These are phyloP conservation scores for Rhagium mordax DNA, from an alignment of 2,888 invertebrate species.

Conservation along the genomic window DNA sequence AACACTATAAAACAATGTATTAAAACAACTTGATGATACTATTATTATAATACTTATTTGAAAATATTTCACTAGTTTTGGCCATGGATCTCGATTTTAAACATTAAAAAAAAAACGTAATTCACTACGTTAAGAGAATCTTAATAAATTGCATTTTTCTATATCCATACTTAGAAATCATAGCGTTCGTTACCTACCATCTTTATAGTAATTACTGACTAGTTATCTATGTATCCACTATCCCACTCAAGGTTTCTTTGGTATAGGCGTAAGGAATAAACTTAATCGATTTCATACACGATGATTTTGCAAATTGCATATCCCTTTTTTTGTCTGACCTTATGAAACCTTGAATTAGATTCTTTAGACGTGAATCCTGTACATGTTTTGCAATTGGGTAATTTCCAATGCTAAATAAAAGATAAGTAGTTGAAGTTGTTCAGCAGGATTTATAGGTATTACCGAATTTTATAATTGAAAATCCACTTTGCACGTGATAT, in stretches of 20 bases:
- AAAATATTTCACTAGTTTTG: too few species aligned
- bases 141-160: background rate
- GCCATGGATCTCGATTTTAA: too few species aligned
- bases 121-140: too few species aligned
- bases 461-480: constrained; percentile 25
- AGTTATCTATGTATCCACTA: constrained; percentile 23
- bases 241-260: constrained; percentile 31
- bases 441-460: constrained; percentile 31
- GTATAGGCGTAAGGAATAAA: constrained; percentile 27
- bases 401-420: constrained; percentile 29
- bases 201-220: constrained; percentile 21
- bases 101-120: too few species aligned
- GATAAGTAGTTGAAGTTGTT: background rate
- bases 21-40: too few species aligned
- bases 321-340: constrained; percentile 30
- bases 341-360: constrained; percentile 35
- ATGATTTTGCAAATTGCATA: constrained; percentile 34
- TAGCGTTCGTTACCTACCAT: constrained; percentile 4
- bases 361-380: constrained; percentile 36
- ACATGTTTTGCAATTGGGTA: constrained; percentile 30
- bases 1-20: too few species aligned
- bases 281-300: constrained; percentile 36
- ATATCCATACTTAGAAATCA: background rate
- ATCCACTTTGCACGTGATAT: background rate
- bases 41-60: too few species aligned